These are phyloP conservation scores for Xenus cinereus DNA, from an alignment of 2,113 vertebrate species.

Conservation along the genomic window DNA sequence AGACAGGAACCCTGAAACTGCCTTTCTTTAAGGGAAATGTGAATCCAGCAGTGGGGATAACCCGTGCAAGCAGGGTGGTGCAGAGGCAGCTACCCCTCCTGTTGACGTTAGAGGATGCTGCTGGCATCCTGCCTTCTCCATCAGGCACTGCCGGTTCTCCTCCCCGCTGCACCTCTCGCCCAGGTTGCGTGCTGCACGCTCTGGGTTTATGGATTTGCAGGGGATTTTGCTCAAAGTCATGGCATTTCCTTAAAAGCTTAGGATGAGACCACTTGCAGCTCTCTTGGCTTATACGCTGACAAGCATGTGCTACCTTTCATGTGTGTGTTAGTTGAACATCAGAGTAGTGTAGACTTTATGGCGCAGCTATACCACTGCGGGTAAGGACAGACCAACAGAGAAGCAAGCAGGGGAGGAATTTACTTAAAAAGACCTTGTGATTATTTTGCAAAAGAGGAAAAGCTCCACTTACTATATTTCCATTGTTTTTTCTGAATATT, in stretches of 20 bases:
- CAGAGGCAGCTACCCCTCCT: not conserved
- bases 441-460: not conserved
- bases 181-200: fast-evolving
- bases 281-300: not conserved
- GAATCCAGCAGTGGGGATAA: not conserved
- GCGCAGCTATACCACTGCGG: not conserved
- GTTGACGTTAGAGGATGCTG: not conserved
- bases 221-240: not conserved
- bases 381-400: not conserved
- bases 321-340: not conserved
- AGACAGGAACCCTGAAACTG: not conserved
- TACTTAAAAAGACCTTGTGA: not conserved
- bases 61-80: not conserved
- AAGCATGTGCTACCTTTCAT: not conserved
- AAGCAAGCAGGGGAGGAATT: not conserved
- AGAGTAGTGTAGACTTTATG: not conserved
- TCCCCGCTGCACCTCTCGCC: not conserved
- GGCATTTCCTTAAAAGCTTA: not conserved
- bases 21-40: not conserved
- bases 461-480: not conserved
- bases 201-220: not conserved
- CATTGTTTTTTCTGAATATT: not conserved
- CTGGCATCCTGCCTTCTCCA: not conserved
- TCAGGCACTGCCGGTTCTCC: not conserved
- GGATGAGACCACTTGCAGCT: not conserved